phyloP scores from a whole-genome alignment of 2,113 vertebrate species.

The Ammodytes marinus region DNA sequence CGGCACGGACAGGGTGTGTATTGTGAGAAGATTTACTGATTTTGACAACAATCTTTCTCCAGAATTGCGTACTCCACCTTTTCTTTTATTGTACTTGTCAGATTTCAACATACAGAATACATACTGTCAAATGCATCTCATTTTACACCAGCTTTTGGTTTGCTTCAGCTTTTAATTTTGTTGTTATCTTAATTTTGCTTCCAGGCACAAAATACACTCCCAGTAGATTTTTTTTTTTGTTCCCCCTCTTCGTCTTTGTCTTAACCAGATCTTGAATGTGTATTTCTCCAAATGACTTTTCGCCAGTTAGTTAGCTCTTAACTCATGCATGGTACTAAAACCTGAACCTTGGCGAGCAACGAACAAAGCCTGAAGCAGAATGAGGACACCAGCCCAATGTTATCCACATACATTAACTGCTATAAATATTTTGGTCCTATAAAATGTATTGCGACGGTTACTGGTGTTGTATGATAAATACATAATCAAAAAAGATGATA shows the following conservation, averaged over 20 bases:
- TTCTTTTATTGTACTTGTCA: background rate
- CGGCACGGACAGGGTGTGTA: too few species aligned
- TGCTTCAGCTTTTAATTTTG: conserved; percentile 58
- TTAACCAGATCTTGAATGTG: background rate
- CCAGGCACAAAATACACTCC: background rate
- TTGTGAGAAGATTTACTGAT: too few species aligned
- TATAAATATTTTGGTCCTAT: background rate
- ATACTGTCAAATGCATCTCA: conserved; percentile 70
- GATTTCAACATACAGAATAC: conserved; percentile 79
- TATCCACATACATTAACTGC: background rate
- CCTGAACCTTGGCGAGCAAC: conserved; percentile 7
- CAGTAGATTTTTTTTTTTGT: background rate
- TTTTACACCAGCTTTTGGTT: conserved; percentile 61
- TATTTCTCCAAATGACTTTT: background rate
- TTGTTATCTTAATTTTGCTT: conserved; percentile 29
- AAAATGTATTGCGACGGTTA: background rate
- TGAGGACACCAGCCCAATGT: conserved; percentile 1
- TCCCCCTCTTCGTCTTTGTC: background rate
- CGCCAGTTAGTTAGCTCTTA: background rate
- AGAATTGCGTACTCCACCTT: too few species aligned
- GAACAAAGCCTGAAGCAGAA: background rate
- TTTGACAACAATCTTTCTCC: too few species aligned
- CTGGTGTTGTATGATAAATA: background rate
- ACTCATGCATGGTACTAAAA: conserved; percentile 56
- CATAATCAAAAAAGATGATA: background rate